phyloP scores from a whole-genome alignment of 92 coral and sea anemone species.

The Micromussa lordhowensis region DNA sequence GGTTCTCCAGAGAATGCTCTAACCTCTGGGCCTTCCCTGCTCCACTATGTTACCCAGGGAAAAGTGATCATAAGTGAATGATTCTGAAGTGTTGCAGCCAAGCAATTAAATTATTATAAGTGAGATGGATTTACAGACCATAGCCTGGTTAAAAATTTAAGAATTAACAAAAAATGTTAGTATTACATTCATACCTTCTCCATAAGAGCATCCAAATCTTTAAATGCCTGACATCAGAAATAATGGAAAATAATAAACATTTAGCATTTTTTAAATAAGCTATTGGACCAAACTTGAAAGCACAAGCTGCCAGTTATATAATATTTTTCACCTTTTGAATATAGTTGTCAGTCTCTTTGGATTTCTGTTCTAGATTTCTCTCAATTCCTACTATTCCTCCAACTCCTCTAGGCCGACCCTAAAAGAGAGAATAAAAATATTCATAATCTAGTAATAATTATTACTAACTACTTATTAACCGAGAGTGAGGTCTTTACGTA shows the following conservation, averaged over 20 bases:
- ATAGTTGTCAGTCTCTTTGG: constrained; percentile 84
- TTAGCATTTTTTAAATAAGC: no score
- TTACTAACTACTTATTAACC: no score
- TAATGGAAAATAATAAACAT: neutral
- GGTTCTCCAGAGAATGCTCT: no score
- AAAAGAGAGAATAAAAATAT: neutral
- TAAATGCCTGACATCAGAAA: constrained; percentile 81
- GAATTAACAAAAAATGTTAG: neutral
- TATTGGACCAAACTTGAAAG: neutral
- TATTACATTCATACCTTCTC: constrained; percentile 78
- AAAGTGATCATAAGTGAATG: neutral
- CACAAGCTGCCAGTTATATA: neutral
- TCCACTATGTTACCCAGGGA: neutral
- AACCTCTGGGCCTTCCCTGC: neutral
- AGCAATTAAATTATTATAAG: no score
- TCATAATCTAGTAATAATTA: no score
- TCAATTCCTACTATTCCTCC: constrained; percentile 98
- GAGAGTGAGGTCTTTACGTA: no score
- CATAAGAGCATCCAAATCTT: constrained; percentile 97
- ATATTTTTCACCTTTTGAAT: constrained; percentile 75
- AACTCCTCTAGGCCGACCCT: constrained; percentile 80
- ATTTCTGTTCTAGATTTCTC: constrained; percentile 88
- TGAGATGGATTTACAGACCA: neutral
- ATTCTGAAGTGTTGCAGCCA: neutral
- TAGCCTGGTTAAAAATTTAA: neutral